Percentiles rank a stretch among this genome's conserved stretches.
These are phyloP conservation scores for Terrapene triunguis DNA, from an alignment of 2,113 vertebrate genomes.

Conservation along the genomic window DNA sequence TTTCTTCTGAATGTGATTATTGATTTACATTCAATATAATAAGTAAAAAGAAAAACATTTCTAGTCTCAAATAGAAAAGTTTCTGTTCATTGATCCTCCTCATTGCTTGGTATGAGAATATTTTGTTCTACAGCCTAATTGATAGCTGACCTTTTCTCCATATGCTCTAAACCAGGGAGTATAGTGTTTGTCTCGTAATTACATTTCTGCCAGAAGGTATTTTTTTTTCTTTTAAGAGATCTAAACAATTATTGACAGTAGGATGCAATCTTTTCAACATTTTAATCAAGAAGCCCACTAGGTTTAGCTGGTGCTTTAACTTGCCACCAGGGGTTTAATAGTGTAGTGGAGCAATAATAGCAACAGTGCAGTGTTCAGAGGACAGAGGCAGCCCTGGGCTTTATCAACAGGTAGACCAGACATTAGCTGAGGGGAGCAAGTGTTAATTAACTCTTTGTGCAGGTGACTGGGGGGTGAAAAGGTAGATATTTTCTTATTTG, in stretches of 20 bases:
- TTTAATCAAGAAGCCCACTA: conserved; percentile 69
- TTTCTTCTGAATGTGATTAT: not conserved
- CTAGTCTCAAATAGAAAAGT: conserved; percentile 11
- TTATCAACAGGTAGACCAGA: conserved; percentile 38
- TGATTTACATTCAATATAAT: not conserved
- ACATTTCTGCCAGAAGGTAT: conserved; percentile 70
- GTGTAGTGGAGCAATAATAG: conserved; percentile 42
- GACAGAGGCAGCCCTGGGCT: conserved; percentile 48
- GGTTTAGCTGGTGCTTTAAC: conserved; percentile 41
- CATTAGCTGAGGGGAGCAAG: conserved; percentile 35
- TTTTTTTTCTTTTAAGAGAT: conserved; percentile 62
- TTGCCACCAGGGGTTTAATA: conserved; percentile 55
- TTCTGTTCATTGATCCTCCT: conserved; percentile 54
- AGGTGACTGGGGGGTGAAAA: conserved; percentile 49
- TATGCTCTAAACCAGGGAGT: conserved; percentile 54
- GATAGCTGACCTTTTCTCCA: conserved; percentile 70
- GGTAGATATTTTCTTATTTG: conserved; percentile 39
- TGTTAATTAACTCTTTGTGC: conserved; percentile 55
- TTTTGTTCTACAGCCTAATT: conserved; percentile 62
- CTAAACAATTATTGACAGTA: conserved; percentile 71
- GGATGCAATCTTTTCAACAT: conserved; percentile 63
- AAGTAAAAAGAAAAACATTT: not conserved
- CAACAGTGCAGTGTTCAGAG: conserved; percentile 35
- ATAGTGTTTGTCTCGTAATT: conserved; percentile 65
- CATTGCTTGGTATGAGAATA: conserved; percentile 44